phyloP scores from a whole-genome alignment of 2,888 invertebrate species.

The Hypsopygia costalis region DNA sequence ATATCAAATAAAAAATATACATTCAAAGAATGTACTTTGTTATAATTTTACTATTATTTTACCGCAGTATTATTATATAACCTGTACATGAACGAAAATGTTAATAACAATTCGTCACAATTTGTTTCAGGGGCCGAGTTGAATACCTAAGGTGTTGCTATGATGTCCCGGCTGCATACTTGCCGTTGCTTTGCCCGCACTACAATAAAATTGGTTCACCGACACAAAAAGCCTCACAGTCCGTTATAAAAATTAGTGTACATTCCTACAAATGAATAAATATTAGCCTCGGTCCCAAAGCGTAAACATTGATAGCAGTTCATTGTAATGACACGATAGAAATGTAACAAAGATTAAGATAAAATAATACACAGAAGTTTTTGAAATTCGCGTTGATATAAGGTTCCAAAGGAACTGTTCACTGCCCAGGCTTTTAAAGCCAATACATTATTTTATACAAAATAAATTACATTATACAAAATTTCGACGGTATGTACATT shows the following conservation, averaged over 20 bases:
- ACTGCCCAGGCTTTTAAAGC: slow-evolving; percentile 49
- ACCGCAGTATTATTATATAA: too few relatives aligned
- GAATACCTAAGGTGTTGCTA: background rate
- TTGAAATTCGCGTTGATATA: background rate
- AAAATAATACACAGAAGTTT: too few relatives aligned
- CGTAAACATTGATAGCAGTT: too few relatives aligned
- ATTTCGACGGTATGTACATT: too few relatives aligned
- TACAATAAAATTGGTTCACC: background rate
- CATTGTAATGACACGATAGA: too few relatives aligned
- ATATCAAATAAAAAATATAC: too few relatives aligned
- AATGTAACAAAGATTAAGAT: too few relatives aligned
- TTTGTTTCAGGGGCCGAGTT: background rate
- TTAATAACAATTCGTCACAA: too few relatives aligned
- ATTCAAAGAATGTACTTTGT: too few relatives aligned
- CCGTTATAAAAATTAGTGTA: slow-evolving; percentile 33
- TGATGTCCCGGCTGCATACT: slow-evolving; percentile 15
- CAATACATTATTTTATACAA: too few relatives aligned
- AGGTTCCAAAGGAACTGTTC: slow-evolving; percentile 30
- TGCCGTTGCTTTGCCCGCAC: slow-evolving; percentile 25
- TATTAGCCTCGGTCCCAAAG: slow-evolving; percentile 2
- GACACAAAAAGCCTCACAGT: background rate
- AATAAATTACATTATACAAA: background rate
- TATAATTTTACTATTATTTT: too few relatives aligned
- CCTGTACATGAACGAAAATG: too few relatives aligned
- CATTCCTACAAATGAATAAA: slow-evolving; percentile 30